Conservation (phyloP, 2,113 vertebrate species). For the Rousettus leschenaultii region DNA sequence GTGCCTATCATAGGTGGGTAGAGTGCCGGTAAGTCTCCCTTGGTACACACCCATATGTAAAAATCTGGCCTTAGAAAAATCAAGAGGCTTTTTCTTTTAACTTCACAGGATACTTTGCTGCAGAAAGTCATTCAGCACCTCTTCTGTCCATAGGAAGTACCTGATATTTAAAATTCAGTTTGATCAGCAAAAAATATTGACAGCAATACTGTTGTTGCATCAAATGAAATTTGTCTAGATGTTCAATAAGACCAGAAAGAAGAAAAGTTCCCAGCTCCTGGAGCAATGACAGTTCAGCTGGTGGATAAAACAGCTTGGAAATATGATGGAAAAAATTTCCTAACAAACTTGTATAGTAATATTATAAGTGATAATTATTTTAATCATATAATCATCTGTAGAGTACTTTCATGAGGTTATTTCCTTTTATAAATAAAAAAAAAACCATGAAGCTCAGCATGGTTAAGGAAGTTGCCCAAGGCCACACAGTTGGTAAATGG, state of each 20-base stretch:
- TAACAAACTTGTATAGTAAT: background rate
- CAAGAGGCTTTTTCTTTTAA: background rate
- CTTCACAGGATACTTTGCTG: background rate
- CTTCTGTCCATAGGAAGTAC: background rate
- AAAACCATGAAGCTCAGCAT: background rate
- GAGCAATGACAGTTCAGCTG: background rate
- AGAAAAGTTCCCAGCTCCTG: background rate
- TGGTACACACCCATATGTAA: background rate
- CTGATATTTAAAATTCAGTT: background rate
- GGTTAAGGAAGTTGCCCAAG: background rate
- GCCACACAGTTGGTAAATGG: background rate
- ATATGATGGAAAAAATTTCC: background rate
- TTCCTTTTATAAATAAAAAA: background rate
- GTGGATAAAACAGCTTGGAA: background rate
- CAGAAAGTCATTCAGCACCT: background rate
- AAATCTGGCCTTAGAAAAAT: background rate
- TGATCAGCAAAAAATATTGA: background rate
- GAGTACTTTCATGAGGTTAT: background rate
- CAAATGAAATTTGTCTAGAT: background rate
- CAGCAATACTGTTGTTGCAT: background rate
- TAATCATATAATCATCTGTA: background rate
- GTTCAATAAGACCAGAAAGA: background rate
- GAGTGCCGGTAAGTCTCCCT: background rate
- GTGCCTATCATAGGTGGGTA: fast-evolving
- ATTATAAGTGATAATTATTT: background rate